Conservation (phyloP, 2,888 invertebrate genomes). For the Tuta absoluta region DNA sequence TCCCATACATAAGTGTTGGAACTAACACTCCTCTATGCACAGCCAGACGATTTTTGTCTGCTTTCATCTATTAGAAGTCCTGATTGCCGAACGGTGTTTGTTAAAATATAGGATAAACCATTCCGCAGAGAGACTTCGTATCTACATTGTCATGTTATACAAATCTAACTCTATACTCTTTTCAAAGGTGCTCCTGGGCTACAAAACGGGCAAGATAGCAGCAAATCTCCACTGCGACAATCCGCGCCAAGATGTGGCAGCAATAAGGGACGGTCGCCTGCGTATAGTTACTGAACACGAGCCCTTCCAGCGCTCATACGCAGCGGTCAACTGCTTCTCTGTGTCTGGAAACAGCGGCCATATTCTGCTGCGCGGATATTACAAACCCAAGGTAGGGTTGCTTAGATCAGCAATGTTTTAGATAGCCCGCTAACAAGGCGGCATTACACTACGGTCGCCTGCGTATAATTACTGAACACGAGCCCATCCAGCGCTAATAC, state of each 20-base stretch:
- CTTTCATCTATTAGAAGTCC: too few species aligned
- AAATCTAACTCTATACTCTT: neutral
- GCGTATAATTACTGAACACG: too few species aligned
- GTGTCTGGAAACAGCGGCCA: conserved; percentile 61
- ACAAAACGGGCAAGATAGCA: conserved; percentile 85
- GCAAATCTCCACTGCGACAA: conserved; percentile 86
- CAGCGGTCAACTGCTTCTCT: conserved; percentile 62
- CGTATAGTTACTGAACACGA: conserved; percentile 81
- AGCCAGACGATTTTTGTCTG: too few species aligned
- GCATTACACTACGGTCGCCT: too few species aligned
- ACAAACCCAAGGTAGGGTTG: conserved; percentile 55
- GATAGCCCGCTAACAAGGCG: too few species aligned
- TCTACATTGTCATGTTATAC: neutral
- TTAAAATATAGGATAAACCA: too few species aligned
- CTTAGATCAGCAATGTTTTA: too few species aligned
- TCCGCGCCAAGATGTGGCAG: conserved; percentile 77
- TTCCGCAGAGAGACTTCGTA: too few species aligned
- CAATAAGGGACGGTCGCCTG: conserved; percentile 76
- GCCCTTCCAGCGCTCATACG: conserved; percentile 77
- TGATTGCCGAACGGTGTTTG: too few species aligned
- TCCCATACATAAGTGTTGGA: too few species aligned
- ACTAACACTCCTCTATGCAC: too few species aligned
- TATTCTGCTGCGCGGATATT: conserved; percentile 54
- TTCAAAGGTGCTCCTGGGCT: conserved; percentile 72
- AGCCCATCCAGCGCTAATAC: too few species aligned